phyloP scores from a whole-genome alignment of 2,888 invertebrate genomes.

The Suillia variegata region DNA sequence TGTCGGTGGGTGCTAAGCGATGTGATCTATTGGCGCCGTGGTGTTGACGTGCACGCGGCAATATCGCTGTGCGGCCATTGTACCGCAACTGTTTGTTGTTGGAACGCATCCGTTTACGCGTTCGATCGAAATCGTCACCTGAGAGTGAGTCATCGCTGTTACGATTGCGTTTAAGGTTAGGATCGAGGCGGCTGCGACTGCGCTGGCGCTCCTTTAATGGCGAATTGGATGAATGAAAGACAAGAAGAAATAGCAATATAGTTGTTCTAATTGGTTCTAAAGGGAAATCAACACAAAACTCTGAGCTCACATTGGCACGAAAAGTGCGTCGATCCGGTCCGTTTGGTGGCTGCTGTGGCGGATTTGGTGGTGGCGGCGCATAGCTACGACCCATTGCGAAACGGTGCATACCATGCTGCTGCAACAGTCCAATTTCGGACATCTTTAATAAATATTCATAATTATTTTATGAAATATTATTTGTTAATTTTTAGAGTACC shows the following conservation, averaged over 20 bases:
- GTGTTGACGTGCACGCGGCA: conserved; percentile 30
- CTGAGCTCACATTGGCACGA: conserved; percentile 26
- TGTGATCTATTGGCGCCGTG: not conserved
- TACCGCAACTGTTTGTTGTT: conserved; percentile 28
- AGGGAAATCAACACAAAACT: not conserved
- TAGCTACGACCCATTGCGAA: conserved; percentile 18
- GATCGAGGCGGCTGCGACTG: conserved; percentile 25
- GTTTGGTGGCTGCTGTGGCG: not conserved
- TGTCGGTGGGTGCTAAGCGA: conserved; percentile 5
- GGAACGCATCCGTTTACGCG: conserved; percentile 32
- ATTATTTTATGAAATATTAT: no score
- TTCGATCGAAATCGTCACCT: conserved; percentile 30
- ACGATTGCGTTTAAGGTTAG: conserved; percentile 20
- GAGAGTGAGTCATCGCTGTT: conserved; percentile 31
- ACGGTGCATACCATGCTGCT: conserved; percentile 13
- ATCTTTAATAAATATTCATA: no score
- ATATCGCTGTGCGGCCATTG: conserved; percentile 18
- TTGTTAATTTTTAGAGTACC: no score
- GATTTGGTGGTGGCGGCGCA: not conserved
- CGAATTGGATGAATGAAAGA: not conserved
- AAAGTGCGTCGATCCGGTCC: conserved; percentile 23
- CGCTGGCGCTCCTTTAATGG: not conserved
- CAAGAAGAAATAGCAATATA: no score
- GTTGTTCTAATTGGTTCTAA: no score
- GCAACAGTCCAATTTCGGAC: conserved; percentile 30